Base-by-base conservation (phyloP, 2,113 vertebrate genomes). In the Paracanthobrama guichenoti region DNA sequence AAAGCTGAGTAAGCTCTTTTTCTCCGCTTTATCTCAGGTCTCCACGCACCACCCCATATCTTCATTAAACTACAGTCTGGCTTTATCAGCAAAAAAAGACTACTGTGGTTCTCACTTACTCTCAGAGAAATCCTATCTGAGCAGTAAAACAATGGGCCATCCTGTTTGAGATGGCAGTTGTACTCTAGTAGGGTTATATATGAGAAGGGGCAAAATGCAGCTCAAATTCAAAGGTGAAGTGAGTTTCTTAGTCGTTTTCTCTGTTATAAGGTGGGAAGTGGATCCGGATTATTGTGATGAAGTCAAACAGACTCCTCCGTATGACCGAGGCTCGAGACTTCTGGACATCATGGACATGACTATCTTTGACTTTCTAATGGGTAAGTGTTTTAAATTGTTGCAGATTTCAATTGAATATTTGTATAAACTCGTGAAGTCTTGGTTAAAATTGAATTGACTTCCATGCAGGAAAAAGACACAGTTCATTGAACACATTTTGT, bases 331-430 rank as follows among this genome's bases (percentile, higher is more conserved):
- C 84, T 95, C 95, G 74, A 95, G 98, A n/a, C 93, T 99, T 66
- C 93, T 99, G 87, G 97, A 99, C 88, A 83, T 99, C 93, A 99
- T 99, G 95, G 98, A 99, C 92, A 99, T 98, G 97, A 99, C 97
- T 80, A 91, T 99, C 86, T 99, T 99, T 89, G 98, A 99, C 91
- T 99, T 99, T 91, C 93, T 99, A 84, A 99, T 98, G 97, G 98
- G 98, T 99, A 92, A 44, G 94, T 59, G 2, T 50, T 55, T 24
- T 13, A 64, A 31, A 20, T 35, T 9, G 3, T 20, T 67, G 14
- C 3, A 10, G 16, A 39, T 35, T 67, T 67, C 0, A 35, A 64
- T 64, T 35, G 9, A 67, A 64, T 31, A 14, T 64, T 64, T 31
- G 16, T 67, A 31, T 35, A 67, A 31, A 35, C 28, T 35, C 64